phyloP scores from a whole-genome alignment of 2,888 invertebrate species.

The Bibio marci region DNA sequence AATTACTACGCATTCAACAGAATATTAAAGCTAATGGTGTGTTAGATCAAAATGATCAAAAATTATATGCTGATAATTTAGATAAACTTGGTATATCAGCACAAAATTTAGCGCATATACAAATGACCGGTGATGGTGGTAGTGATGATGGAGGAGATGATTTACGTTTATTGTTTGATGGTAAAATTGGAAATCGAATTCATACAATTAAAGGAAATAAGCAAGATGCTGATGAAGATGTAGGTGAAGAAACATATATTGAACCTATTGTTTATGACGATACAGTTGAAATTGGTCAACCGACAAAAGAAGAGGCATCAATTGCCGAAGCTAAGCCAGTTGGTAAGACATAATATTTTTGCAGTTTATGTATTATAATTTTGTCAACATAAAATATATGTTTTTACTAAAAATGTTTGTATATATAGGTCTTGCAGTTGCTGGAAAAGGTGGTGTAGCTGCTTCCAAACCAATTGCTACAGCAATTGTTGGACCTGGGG shows the following conservation, averaged over 20 bases:
- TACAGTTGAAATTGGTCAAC: slow-evolving; percentile 32
- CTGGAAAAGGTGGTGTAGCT: slow-evolving; percentile 50
- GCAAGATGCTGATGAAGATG: slow-evolving; percentile 26
- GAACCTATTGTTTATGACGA: slow-evolving; percentile 23
- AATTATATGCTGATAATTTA: slow-evolving; percentile 37
- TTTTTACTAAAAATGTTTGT: slow-evolving; percentile 5
- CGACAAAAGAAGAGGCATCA: slow-evolving; percentile 39
- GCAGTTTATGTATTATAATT: slow-evolving; percentile 2
- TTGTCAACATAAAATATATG: no score
- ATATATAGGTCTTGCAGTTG: slow-evolving; percentile 40
- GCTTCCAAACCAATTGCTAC: slow-evolving; percentile 53
- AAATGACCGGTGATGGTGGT: slow-evolving; percentile 34
- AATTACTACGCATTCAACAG: slow-evolving; percentile 41
- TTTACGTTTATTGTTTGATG: slow-evolving; percentile 30
- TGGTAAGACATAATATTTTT: slow-evolving; percentile 29
- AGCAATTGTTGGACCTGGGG: slow-evolving; percentile 50
- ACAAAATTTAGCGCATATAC: slow-evolving; percentile 36
- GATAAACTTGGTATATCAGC: slow-evolving; percentile 37
- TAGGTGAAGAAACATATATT: slow-evolving; percentile 10
- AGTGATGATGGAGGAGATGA: slow-evolving; percentile 29
- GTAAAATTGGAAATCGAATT: slow-evolving; percentile 12
- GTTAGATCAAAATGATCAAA: slow-evolving; percentile 35
- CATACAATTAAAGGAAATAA: neutral
- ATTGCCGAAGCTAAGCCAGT: slow-evolving; percentile 63
- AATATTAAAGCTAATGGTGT: slow-evolving; percentile 39